Conservation (phyloP, 2,797 vertebrate genomes). For the Chromis chromis region DNA sequence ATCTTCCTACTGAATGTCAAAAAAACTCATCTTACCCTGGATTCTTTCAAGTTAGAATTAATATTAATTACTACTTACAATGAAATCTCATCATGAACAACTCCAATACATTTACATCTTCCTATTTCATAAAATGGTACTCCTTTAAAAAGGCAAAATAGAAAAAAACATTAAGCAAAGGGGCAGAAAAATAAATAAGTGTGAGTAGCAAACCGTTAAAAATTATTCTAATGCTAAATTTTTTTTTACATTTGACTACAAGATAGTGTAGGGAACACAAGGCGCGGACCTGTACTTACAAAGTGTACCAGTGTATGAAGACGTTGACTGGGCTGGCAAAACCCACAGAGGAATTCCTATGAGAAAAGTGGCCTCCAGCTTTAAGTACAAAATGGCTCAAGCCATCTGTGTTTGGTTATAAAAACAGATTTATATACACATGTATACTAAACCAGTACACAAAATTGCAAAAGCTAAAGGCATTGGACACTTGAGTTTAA, state of each 20-base stretch:
- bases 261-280: conserved; percentile 74
- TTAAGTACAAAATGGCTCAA: conserved; percentile 81
- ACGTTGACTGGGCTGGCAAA: conserved; percentile 75
- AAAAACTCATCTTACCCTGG: conserved; percentile 82
- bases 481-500: conserved; percentile 79
- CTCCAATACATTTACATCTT: conserved; percentile 76
- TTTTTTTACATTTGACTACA: conserved; percentile 64
- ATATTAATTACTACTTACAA: conserved; percentile 83
- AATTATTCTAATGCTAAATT: conserved; percentile 72
- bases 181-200: conserved; percentile 81
- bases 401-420: conserved; percentile 78
- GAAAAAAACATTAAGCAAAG: conserved; percentile 61
- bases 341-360: conserved; percentile 72
- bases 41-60: conserved; percentile 84
- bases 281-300: conserved; percentile 78
- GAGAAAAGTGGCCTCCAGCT: conserved; percentile 82
- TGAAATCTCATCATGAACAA: conserved; percentile 80
- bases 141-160: conserved; percentile 59
- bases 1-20: conserved; percentile 79
- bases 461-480: conserved; percentile 82
- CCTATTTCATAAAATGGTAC: conserved; percentile 72
- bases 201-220: conserved; percentile 77
- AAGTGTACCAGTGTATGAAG: conserved; percentile 86
- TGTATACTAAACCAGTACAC: conserved; percentile 76
- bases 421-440: conserved; percentile 75